Conservation (phyloP, 2,888 invertebrate species). For the Dolichopus griseipennis region DNA sequence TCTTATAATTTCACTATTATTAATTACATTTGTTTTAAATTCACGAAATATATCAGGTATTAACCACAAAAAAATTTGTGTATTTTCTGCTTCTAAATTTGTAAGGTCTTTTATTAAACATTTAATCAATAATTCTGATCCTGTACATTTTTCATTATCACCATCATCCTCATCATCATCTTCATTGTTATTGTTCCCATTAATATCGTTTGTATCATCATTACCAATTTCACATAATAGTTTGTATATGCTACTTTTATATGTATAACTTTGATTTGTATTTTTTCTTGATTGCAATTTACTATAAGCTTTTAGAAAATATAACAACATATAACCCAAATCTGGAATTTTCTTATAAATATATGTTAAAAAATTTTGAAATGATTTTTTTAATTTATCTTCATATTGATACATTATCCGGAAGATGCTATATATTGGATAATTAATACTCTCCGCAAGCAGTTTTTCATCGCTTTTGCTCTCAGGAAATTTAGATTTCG, state of each 20-base stretch:
- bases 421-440: slow-evolving; percentile 81
- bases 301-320: slow-evolving; percentile 77
- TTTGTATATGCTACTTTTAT: slow-evolving; percentile 78
- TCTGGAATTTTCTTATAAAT: slow-evolving; percentile 63
- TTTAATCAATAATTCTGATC: slow-evolving; percentile 45
- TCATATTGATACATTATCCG: slow-evolving; percentile 67
- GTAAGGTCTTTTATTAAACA: slow-evolving; percentile 74
- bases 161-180: background rate
- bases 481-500: slow-evolving; percentile 46
- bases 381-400: slow-evolving; percentile 65
- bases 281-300: slow-evolving; percentile 48
- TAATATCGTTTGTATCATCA: slow-evolving; percentile 47
- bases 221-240: slow-evolving; percentile 77
- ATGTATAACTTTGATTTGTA: slow-evolving; percentile 51
- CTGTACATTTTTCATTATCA: slow-evolving; percentile 4
- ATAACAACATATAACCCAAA: slow-evolving; percentile 78
- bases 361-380: slow-evolving; percentile 71
- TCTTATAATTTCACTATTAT: slow-evolving; percentile 79
- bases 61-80: slow-evolving; percentile 80
- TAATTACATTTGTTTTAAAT: slow-evolving; percentile 78
- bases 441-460: slow-evolving; percentile 66
- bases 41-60: slow-evolving; percentile 87
- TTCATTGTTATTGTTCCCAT: background rate
- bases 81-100: slow-evolving; percentile 82
- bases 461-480: slow-evolving; percentile 51